phyloP scores from a whole-genome alignment of 37 sponge, comb jelly and placozoan genomes.

The Axinella damicornis region DNA sequence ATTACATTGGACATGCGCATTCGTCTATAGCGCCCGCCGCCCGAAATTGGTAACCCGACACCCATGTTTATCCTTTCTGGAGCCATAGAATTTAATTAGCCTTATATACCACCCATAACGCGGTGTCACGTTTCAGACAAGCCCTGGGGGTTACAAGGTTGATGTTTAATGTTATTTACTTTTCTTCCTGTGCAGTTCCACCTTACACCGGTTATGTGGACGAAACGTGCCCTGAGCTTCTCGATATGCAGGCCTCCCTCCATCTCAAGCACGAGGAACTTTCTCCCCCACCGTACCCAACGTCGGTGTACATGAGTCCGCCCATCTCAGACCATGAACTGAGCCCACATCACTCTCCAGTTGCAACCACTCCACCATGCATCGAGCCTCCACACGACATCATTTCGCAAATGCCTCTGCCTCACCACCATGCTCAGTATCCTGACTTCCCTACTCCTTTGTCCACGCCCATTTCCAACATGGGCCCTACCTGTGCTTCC shows the following conservation, averaged over 20 bases:
- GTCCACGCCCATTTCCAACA: constrained; percentile 38
- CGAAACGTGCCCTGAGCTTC: constrained; percentile 53
- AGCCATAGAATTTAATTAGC: constrained; percentile 2
- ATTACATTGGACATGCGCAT: too few relatives aligned
- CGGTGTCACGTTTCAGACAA: not conserved
- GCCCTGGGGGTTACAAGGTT: not conserved
- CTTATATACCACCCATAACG: not conserved
- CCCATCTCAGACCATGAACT: constrained; percentile 78
- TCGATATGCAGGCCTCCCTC: constrained; percentile 44
- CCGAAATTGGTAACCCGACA: not conserved
- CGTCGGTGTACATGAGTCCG: constrained; percentile 72
- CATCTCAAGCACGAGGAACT: constrained; percentile 77
- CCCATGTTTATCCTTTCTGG: not conserved
- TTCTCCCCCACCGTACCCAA: constrained; percentile 62
- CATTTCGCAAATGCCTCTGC: constrained; percentile 7
- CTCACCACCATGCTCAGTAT: constrained; percentile 32
- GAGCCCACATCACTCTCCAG: constrained; percentile 61
- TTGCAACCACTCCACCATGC: constrained; percentile 17
- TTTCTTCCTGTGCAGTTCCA: constrained; percentile 40
- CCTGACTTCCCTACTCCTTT: constrained; percentile 70
- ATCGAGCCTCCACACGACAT: constrained; percentile 34
- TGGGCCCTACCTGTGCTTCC: constrained; percentile 9
- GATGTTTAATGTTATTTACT: not conserved
- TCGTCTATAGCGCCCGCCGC: not conserved
- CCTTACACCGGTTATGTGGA: constrained; percentile 56